Conservation (phyloP, 1,140 invertebrate species). For the Drosophila triauraria region DNA sequence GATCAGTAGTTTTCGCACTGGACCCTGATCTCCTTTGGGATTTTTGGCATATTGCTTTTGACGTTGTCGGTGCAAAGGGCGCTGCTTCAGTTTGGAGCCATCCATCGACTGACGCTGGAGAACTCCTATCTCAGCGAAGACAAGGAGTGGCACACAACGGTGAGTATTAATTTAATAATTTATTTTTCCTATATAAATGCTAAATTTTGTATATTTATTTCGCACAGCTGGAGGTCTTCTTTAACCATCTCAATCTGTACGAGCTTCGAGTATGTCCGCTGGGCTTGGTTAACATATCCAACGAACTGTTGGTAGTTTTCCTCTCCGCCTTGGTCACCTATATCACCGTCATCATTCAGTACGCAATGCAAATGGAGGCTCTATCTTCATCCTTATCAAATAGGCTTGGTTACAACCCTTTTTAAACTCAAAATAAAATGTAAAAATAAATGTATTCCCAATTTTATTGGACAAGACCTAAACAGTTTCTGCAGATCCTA, state of each 20-base stretch:
- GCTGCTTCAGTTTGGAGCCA: slow-evolving; percentile 6
- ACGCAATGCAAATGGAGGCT: slow-evolving; percentile 11
- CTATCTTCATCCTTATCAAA: background rate
- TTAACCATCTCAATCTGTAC: slow-evolving; percentile 34
- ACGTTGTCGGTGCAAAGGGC: slow-evolving; percentile 35
- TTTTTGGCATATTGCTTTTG: slow-evolving; percentile 32
- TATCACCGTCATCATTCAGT: slow-evolving; percentile 48
- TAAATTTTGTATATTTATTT: background rate
- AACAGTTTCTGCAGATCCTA: background rate
- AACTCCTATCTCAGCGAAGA: slow-evolving; percentile 26
- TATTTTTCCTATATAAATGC: background rate
- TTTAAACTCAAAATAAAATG: background rate
- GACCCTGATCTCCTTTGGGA: background rate
- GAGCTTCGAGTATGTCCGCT: slow-evolving; percentile 51
- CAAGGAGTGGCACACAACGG: slow-evolving; percentile 47
- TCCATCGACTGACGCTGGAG: slow-evolving; percentile 40
- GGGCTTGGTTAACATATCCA: slow-evolving; percentile 54
- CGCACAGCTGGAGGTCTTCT: slow-evolving; percentile 50
- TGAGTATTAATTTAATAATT: too few species aligned
- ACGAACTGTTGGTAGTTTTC: slow-evolving; percentile 51
- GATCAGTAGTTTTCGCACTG: background rate
- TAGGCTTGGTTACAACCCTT: background rate
- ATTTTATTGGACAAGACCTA: too few species aligned
- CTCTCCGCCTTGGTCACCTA: slow-evolving; percentile 53
- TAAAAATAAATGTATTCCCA: too few species aligned